Conservation (phyloP, 2,888 invertebrate species). For the Netelia inedita region DNA sequence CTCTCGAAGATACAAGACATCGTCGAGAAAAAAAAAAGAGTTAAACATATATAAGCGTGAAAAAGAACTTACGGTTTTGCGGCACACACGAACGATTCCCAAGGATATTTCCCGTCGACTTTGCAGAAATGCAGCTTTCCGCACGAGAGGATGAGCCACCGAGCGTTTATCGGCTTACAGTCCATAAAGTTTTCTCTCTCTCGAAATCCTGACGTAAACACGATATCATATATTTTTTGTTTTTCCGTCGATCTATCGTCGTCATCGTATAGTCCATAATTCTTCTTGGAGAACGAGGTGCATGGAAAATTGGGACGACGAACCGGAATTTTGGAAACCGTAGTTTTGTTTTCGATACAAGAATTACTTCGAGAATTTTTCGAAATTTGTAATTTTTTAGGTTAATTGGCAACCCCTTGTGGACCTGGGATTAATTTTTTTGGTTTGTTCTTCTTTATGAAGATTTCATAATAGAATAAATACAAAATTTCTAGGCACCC, state of each 20-base stretch:
- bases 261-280: background rate
- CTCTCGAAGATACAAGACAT: background rate
- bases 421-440: background rate
- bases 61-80: background rate
- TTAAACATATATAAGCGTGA: background rate
- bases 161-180: slow-evolving; percentile 63
- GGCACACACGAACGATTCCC: slow-evolving; percentile 42
- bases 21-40: slow-evolving; percentile 9
- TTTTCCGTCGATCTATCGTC: slow-evolving; percentile 1
- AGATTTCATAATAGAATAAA: no score
- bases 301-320: background rate
- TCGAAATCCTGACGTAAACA: slow-evolving; percentile 49
- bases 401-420: background rate
- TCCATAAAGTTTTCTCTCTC: slow-evolving; percentile 62
- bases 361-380: no score
- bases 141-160: slow-evolving; percentile 33
- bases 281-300: background rate
- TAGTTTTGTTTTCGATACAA: no score
- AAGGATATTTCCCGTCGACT: slow-evolving; percentile 52
- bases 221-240: slow-evolving; percentile 12
- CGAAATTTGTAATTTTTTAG: no score
- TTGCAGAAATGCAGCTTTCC: slow-evolving; percentile 52
- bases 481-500: no score
- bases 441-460: no score
- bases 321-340: background rate